These are phyloP conservation scores for Neodon shergylaensis DNA, from an alignment of 2,113 vertebrate species.

Conservation along the genomic window DNA sequence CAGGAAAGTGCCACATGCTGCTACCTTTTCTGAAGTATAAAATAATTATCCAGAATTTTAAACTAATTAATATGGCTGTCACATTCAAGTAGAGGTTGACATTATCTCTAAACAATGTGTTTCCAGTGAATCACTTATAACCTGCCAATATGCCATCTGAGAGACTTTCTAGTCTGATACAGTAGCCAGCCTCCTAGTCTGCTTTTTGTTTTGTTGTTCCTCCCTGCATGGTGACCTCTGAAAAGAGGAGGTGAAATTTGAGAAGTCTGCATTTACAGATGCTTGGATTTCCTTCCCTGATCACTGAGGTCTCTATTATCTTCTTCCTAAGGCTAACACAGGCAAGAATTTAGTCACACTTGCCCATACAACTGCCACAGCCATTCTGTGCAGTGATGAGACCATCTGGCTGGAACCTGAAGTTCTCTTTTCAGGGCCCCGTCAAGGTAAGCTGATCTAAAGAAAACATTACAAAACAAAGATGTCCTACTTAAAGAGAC, in stretches of 20 bases:
- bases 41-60: not conserved
- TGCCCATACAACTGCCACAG: conserved; percentile 95
- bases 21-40: not conserved
- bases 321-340: conserved; percentile 89
- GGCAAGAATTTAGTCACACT: conserved; percentile 96
- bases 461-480: not conserved
- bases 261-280: not conserved
- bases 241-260: not conserved
- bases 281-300: not conserved
- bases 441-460: conserved; percentile 87
- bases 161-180: not conserved
- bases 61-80: not conserved
- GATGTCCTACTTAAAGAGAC: not conserved
- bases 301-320: not conserved
- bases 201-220: not conserved
- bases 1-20: not conserved
- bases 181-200: not conserved
- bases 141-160: not conserved
- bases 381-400: conserved; percentile 91
- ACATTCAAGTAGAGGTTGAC: not conserved
- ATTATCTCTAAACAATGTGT: not conserved
- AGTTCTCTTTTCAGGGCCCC: conserved; percentile 95
- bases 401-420: conserved; percentile 98
- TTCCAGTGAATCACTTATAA: conserved; percentile 27
- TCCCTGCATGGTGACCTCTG: not conserved